These are phyloP conservation scores for Ericerus pela DNA, from an alignment of 1,140 invertebrate genomes.

Conservation along the genomic window DNA sequence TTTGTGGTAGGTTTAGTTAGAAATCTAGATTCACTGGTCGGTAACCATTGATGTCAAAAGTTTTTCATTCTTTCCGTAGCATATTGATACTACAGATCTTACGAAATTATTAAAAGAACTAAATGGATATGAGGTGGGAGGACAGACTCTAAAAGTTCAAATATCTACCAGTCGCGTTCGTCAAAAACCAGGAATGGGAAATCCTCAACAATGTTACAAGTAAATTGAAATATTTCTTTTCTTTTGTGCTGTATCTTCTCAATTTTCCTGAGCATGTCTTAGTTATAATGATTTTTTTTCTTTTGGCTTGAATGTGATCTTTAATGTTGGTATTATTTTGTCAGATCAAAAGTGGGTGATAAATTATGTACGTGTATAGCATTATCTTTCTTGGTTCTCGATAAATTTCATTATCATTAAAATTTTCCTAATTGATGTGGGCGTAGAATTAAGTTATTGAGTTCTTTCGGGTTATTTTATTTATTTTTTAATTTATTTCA, in stretches of 20 bases:
- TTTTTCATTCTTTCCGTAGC: conserved; percentile 27
- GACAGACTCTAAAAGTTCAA: conserved; percentile 76
- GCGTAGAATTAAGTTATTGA: too few relatives aligned
- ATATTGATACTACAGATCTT: conserved; percentile 64
- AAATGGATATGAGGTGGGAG: conserved; percentile 67
- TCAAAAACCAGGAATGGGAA: conserved; percentile 85
- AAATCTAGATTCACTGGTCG: background rate
- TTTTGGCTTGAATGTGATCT: too few relatives aligned
- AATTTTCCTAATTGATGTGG: too few relatives aligned
- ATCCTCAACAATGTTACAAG: conserved; percentile 80
- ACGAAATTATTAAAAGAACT: conserved; percentile 74
- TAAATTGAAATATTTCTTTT: conserved; percentile 13
- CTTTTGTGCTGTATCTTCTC: background rate
- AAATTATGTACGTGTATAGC: too few relatives aligned
- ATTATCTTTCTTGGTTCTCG: too few relatives aligned
- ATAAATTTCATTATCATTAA: too few relatives aligned
- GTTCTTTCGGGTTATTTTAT: too few relatives aligned
- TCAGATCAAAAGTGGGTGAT: too few relatives aligned
- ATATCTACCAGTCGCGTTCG: conserved; percentile 78
- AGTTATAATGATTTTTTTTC: too few relatives aligned
- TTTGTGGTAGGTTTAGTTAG: conserved; percentile 46
- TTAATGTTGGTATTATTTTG: too few relatives aligned
- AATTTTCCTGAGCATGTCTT: too few relatives aligned
- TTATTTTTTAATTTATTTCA: too few relatives aligned
- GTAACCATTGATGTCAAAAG: background rate